These are phyloP conservation scores for Ricordea florida DNA, from an alignment of 92 coral and sea anemone genomes.

Conservation along the genomic window DNA sequence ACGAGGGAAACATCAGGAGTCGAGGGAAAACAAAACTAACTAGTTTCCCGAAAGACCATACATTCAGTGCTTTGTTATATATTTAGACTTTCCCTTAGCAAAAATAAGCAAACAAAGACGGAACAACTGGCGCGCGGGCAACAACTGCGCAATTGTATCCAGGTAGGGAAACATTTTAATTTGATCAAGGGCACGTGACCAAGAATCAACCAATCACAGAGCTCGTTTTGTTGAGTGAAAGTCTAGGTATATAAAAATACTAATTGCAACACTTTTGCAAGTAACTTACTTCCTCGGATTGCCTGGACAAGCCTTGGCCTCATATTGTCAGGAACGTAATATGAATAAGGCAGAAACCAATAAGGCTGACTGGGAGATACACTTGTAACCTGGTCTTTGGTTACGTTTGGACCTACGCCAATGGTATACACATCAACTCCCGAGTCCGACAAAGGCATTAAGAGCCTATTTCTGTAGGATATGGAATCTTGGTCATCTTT, in stretches of 20 bases:
- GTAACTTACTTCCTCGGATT: constrained; percentile 52
- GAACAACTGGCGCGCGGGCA: no score
- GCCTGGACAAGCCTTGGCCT: constrained; percentile 31
- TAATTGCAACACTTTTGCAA: background rate
- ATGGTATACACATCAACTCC: constrained; percentile 46
- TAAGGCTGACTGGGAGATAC: constrained; percentile 12
- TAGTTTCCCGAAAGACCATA: no score
- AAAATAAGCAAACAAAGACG: no score
- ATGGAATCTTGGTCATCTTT: constrained; percentile 21
- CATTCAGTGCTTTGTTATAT: no score
- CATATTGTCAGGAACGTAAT: constrained; percentile 18
- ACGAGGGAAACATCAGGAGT: no score
- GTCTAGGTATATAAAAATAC: background rate
- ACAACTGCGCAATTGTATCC: no score
- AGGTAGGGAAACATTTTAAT: no score
- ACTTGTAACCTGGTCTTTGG: background rate
- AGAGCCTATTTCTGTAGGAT: constrained; percentile 6
- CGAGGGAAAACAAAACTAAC: no score
- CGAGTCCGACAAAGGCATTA: constrained; percentile 19
- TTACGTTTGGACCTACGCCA: constrained; percentile 22
- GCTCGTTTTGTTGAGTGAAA: no score
- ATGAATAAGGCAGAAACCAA: constrained; percentile 12
- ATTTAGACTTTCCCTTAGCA: no score
- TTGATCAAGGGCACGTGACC: no score
- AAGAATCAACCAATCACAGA: no score